Evolutionary conservation across 2,113 vertebrate species (phyloP).

Genomic region (Podarcis cretensis): DNA sequence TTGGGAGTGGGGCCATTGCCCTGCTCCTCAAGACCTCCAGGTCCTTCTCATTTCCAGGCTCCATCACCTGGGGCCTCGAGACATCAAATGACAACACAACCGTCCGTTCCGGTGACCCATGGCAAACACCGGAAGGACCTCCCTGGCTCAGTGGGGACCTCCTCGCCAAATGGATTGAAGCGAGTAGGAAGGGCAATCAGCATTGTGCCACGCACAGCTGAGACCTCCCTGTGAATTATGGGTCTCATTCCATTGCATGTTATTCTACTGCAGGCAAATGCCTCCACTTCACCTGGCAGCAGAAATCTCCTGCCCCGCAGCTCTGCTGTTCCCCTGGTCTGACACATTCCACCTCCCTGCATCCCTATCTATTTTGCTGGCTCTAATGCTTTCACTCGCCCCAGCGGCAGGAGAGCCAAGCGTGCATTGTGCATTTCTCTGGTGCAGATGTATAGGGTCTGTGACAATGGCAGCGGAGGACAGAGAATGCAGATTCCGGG

Average conservation of each 20-base stretch:
- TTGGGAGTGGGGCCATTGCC: background rate
- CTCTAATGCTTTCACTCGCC: background rate
- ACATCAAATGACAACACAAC: background rate
- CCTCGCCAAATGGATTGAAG: background rate
- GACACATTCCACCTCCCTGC: background rate
- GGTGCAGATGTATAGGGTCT: conserved; percentile 77
- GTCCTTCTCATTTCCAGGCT: background rate
- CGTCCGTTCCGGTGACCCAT: background rate
- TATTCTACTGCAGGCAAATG: background rate
- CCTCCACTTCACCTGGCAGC: background rate
- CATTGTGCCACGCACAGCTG: background rate
- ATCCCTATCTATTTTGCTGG: background rate
- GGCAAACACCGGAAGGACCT: background rate
- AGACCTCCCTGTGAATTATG: background rate
- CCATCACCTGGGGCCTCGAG: background rate
- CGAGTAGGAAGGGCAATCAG: background rate
- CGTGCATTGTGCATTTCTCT: conserved; percentile 63
- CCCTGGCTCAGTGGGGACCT: background rate
- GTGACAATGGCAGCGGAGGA: conserved; percentile 76
- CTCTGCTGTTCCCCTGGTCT: rapidly evolving
- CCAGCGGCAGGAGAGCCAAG: conserved; percentile 1
- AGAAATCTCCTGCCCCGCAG: rapidly evolving
- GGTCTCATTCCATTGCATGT: background rate
- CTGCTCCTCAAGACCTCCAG: background rate
- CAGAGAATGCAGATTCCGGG: conserved; percentile 75